Evolutionary conservation across 2,797 vertebrate genomes (phyloP).

Genomic region (Smutsia gigantea): DNA sequence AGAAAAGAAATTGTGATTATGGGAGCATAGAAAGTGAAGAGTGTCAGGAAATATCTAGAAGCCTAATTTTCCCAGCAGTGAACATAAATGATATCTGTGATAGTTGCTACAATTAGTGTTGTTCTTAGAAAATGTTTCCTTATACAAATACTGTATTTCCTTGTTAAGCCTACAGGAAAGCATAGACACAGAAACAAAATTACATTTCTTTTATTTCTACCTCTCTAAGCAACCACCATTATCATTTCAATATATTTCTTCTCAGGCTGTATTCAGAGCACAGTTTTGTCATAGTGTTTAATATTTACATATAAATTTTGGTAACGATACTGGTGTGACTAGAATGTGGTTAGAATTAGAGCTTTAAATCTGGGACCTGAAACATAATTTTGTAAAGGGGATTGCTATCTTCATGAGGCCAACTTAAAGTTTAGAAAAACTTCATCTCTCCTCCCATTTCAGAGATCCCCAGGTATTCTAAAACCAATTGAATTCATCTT

Average conservation of each 20-base stretch:
- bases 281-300: not conserved
- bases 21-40: rapidly evolving
- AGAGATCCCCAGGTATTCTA: rapidly evolving
- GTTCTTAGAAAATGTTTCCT: not conserved
- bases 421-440: not conserved
- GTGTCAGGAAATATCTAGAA: rapidly evolving
- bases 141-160: rapidly evolving
- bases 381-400: not conserved
- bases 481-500: rapidly evolving
- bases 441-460: not conserved
- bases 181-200: rapidly evolving
- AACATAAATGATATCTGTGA: rapidly evolving
- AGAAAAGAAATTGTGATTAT: rapidly evolving
- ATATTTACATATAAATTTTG: not conserved
- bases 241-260: not conserved
- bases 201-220: rapidly evolving
- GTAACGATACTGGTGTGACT: not conserved
- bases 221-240: rapidly evolving
- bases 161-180: not conserved
- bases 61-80: not conserved
- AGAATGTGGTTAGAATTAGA: not conserved
- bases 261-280: not conserved
- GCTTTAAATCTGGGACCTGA: not conserved
- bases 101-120: rapidly evolving
- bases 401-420: rapidly evolving